phyloP scores from a whole-genome alignment of 2,113 vertebrate species.

The Globicephala melas region DNA sequence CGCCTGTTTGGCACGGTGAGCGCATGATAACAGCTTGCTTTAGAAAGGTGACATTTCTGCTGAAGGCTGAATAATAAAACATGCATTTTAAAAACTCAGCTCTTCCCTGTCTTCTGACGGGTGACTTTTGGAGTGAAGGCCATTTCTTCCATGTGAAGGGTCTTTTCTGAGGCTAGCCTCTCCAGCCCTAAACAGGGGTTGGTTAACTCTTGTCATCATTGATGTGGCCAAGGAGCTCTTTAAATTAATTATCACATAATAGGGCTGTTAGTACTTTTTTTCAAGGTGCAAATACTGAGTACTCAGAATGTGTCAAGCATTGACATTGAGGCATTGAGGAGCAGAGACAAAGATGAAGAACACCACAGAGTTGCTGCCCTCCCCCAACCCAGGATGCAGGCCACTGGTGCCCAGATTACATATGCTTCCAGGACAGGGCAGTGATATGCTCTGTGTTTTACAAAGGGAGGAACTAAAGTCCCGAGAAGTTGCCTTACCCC shows the following conservation, averaged over 20 bases:
- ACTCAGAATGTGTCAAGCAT: background rate
- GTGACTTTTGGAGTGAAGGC: constrained; percentile 83
- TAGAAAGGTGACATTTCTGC: constrained; percentile 93
- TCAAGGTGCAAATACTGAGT: background rate
- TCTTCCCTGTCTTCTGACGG: constrained; percentile 73
- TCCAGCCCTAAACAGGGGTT: background rate
- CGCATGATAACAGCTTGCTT: constrained; percentile 89
- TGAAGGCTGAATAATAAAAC: constrained; percentile 88
- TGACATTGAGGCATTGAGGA: background rate
- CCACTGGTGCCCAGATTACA: background rate
- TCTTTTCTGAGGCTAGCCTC: constrained; percentile 25
- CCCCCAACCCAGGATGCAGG: background rate
- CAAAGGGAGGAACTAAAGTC: background rate
- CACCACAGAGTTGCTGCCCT: background rate
- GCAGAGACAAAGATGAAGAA: background rate
- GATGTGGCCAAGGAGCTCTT: constrained; percentile 23
- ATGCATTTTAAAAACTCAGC: constrained; percentile 81
- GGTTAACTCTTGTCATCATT: constrained; percentile 22
- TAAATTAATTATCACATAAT: constrained; percentile 35
- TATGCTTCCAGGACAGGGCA: background rate
- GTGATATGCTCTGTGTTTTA: background rate
- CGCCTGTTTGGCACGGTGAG: constrained; percentile 89
- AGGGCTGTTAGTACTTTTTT: background rate
- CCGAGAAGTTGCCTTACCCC: background rate
- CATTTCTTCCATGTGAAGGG: constrained; percentile 75